Evolutionary conservation across 2,888 invertebrate species (phyloP).

Genomic region (Coelinius sp.): DNA sequence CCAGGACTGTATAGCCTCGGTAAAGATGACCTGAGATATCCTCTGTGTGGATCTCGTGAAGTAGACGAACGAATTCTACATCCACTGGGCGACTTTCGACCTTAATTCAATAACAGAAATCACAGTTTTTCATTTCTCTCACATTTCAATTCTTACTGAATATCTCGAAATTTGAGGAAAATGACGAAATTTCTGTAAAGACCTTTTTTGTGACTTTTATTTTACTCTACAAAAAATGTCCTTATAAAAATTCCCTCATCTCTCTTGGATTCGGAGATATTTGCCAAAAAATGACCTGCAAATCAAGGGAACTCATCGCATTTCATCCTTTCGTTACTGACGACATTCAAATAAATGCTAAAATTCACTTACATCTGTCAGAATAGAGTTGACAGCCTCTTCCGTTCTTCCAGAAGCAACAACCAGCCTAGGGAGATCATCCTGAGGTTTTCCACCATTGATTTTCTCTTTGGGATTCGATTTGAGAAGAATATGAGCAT

Average conservation of each 20-base stretch:
- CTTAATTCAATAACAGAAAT: constrained; percentile 25
- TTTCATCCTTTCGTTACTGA: neutral
- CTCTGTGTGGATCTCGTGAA: constrained; percentile 45
- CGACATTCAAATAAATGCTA: neutral
- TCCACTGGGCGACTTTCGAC: constrained; percentile 46
- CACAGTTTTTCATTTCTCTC: neutral
- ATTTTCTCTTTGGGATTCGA: constrained; percentile 76
- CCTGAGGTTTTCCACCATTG: constrained; percentile 76
- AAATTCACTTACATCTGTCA: constrained; percentile 76
- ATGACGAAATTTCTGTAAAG: no score
- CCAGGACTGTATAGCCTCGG: constrained; percentile 80
- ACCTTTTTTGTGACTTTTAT: no score
- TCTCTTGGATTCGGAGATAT: no score
- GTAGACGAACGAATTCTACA: constrained; percentile 42
- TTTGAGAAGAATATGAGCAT: constrained; percentile 81
- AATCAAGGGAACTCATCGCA: no score
- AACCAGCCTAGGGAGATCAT: constrained; percentile 81
- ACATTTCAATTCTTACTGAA: neutral
- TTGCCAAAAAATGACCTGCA: no score
- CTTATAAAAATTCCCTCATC: no score
- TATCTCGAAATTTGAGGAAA: neutral
- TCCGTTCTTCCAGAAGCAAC: constrained; percentile 86
- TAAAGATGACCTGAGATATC: constrained; percentile 67
- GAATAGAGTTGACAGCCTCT: constrained; percentile 78
- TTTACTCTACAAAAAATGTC: no score